These are phyloP conservation scores for Eidolon helvum DNA, from an alignment of 2,113 vertebrate genomes.

Conservation along the genomic window DNA sequence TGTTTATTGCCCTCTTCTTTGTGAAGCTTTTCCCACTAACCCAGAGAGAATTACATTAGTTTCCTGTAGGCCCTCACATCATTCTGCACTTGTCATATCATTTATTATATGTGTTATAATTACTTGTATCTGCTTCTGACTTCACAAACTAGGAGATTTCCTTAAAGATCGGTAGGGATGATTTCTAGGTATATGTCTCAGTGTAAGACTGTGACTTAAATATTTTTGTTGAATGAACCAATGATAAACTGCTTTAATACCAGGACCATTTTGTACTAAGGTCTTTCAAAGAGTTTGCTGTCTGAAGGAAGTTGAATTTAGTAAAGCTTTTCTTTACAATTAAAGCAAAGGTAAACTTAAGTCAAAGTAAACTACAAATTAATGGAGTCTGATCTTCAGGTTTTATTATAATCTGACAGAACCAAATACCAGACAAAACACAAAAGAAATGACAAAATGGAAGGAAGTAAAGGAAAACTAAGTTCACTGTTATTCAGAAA, in stretches of 20 bases:
- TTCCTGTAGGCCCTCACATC: neutral
- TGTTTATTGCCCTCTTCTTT: neutral
- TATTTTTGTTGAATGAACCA: neutral
- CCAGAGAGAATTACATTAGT: neutral
- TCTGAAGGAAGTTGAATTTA: neutral
- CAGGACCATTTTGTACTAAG: neutral
- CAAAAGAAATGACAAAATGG: neutral
- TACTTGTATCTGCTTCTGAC: neutral
- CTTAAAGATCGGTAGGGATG: neutral
- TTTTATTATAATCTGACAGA: neutral
- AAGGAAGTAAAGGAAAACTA: neutral
- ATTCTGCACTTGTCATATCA: neutral
- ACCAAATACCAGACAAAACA: neutral
- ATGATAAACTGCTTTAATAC: neutral
- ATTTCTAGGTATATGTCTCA: neutral
- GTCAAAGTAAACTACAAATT: neutral
- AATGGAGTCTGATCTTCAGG: neutral
- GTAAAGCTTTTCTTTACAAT: neutral
- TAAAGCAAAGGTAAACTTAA: conserved; percentile 14
- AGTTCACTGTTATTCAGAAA: neutral
- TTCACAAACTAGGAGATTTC: neutral
- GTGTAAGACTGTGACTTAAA: neutral
- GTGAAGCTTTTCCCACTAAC: neutral
- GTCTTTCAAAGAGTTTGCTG: neutral
- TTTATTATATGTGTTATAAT: neutral